phyloP scores from a whole-genome alignment of 2,113 vertebrate genomes.

The Psephotus haematonotus region DNA sequence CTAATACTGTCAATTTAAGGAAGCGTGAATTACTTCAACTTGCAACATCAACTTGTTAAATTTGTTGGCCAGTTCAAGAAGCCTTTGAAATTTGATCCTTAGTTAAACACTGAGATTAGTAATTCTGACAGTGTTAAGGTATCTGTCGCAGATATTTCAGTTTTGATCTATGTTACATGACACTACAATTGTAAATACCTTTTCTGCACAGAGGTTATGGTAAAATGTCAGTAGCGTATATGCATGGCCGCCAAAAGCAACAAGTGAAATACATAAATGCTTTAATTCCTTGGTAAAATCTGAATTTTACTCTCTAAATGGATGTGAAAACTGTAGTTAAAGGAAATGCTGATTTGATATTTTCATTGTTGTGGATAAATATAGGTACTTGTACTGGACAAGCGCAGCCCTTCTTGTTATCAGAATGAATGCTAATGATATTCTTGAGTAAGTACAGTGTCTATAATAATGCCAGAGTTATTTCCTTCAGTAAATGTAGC shows the following conservation, averaged over 20 bases:
- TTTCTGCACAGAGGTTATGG: background rate
- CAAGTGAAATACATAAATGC: background rate
- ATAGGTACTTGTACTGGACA: background rate
- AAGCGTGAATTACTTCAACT: constrained; percentile 55
- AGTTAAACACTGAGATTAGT: constrained; percentile 50
- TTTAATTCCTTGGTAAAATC: background rate
- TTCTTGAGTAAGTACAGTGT: background rate
- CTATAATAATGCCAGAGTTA: background rate
- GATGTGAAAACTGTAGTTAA: background rate
- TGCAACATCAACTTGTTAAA: constrained; percentile 41
- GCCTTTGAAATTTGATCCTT: constrained; percentile 19
- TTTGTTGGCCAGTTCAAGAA: constrained; percentile 31
- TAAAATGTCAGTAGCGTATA: background rate
- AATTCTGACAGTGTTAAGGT: background rate
- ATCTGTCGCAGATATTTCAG: background rate
- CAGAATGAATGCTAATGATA: background rate
- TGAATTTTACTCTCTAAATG: background rate
- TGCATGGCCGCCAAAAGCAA: background rate
- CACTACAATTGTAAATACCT: background rate
- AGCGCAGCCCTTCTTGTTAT: background rate
- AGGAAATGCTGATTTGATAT: background rate
- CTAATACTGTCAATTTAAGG: constrained; percentile 27
- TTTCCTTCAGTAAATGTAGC: background rate
- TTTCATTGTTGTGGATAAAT: background rate
- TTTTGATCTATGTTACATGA: constrained; percentile 3